These are phyloP conservation scores for Acrobeloides nanus DNA, from an alignment of 2,888 invertebrate genomes.

Conservation along the genomic window DNA sequence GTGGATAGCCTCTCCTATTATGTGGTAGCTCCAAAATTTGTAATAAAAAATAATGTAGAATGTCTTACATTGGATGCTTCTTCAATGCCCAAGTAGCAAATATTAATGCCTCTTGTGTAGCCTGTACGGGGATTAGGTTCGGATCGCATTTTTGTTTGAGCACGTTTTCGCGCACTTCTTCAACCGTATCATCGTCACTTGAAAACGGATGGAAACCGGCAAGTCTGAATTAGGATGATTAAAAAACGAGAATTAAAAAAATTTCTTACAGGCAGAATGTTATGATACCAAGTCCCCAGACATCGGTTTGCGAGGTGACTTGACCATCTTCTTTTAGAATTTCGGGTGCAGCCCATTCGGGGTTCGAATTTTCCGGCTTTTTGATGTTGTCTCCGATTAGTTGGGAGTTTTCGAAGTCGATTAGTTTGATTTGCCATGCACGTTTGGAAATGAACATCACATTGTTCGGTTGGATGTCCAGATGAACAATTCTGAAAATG, in stretches of 20 bases:
- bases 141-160: constrained; percentile 71
- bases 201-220: constrained; percentile 91
- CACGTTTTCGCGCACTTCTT: constrained; percentile 82
- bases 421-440: constrained; percentile 67
- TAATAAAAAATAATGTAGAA: constrained; percentile 9
- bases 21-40: too few relatives aligned
- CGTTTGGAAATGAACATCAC: constrained; percentile 80
- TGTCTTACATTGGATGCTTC: constrained; percentile 74
- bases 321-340: constrained; percentile 63
- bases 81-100: constrained; percentile 93
- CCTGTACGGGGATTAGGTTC: constrained; percentile 84
- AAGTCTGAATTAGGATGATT: constrained; percentile 58
- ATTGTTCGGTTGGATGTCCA: constrained; percentile 88
- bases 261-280: constrained; percentile 70
- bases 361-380: constrained; percentile 27
- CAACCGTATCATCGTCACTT: constrained; percentile 60
- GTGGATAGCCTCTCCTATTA: too few relatives aligned
- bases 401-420: constrained; percentile 82
- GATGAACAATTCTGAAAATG: constrained; percentile 66
- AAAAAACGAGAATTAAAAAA: neutral
- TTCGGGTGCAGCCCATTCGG: constrained; percentile 50
- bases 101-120: constrained; percentile 81
- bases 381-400: constrained; percentile 60
- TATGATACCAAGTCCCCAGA: constrained; percentile 89
- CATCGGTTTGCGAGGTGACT: constrained; percentile 76